Evolutionary conservation across 1,140 invertebrate species (phyloP).

Genomic region (Pristionchus pacificus): DNA sequence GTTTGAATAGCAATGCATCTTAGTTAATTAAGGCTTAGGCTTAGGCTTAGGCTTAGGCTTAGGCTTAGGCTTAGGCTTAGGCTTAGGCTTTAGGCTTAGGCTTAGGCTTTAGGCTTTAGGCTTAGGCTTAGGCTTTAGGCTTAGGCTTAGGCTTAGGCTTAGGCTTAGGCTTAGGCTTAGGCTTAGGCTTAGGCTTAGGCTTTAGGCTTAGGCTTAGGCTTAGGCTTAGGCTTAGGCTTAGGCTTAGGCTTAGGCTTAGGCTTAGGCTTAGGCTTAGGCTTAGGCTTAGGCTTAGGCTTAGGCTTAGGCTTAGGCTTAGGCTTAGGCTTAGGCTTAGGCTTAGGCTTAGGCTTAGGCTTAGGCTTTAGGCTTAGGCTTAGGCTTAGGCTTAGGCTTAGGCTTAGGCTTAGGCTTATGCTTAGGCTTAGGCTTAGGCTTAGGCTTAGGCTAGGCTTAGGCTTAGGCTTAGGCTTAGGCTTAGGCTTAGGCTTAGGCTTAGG

Average conservation of each 20-base stretch:
- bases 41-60: slow-evolving; percentile 22
- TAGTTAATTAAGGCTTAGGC: slow-evolving; percentile 16
- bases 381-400: slow-evolving; percentile 17
- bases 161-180: slow-evolving; percentile 22
- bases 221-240: slow-evolving; percentile 22
- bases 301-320: slow-evolving; percentile 21
- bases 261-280: slow-evolving; percentile 22
- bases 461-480: slow-evolving; percentile 22
- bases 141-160: slow-evolving; percentile 20
- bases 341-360: slow-evolving; percentile 21
- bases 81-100: slow-evolving; percentile 22
- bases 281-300: slow-evolving; percentile 25
- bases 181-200: slow-evolving; percentile 21
- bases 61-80: slow-evolving; percentile 8
- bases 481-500: slow-evolving; percentile 19
- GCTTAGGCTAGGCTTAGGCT: slow-evolving; percentile 21
- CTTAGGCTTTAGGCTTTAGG: too few relatives aligned
- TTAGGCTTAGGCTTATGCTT: slow-evolving; percentile 21
- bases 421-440: slow-evolving; percentile 22
- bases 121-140: slow-evolving; percentile 21
- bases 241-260: slow-evolving; percentile 21
- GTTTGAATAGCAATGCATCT: too few relatives aligned
- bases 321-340: slow-evolving; percentile 22
- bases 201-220: slow-evolving; percentile 22
- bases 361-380: slow-evolving; percentile 21